Base-by-base conservation (phyloP, 2,888 invertebrate genomes). In the Pharmacophagus antenor region DNA sequence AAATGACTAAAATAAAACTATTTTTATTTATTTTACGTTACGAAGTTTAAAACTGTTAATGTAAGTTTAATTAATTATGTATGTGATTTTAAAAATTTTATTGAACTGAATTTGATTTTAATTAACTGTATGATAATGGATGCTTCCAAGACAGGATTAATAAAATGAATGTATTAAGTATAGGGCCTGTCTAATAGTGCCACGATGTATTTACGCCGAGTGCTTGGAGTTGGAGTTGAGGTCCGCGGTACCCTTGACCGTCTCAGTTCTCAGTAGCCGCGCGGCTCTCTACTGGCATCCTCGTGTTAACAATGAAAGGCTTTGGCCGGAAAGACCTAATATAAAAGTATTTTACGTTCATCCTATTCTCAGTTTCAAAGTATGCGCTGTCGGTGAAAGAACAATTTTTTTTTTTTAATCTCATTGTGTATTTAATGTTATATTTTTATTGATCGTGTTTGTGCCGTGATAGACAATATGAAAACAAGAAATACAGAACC, bases 281-380 rank as follows among this genome's bases (percentile, higher is more conserved):
- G 79, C 84, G 82, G 72, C 85, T 80, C 73, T 80, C 76, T 72
- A 68, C 67, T 78, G 62, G 78, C 72, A 83, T 76, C 82, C 83
- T 84, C 87, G 87, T 76, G 85, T 80, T 73, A 66, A 66, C 68
- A 66, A 67, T 68, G 62, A 68, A 56, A 52, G 47, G 37, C 65
- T 61, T 63, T 62, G 56, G 53, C 56, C 46, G 48, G 54, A 56
- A 64, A 62, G 61, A 65, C 65, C 61, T 58, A 65, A 66, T 77
- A 81, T 79, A 82, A 73, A 77, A 65, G 64, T 65, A 66, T 69
- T 56, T 48, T 37, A 57, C 54, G 27, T 52, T 48, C 47, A 41
- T 44, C 63, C 67, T 65, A 63, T 64, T 61, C 69, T 65, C 79
- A 80, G 71, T 79, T 68, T 68, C 69, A 66, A 79, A 78, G 73